Evolutionary conservation across 2,113 vertebrate genomes (phyloP).

Genomic region (Mormoops blainvillei): DNA sequence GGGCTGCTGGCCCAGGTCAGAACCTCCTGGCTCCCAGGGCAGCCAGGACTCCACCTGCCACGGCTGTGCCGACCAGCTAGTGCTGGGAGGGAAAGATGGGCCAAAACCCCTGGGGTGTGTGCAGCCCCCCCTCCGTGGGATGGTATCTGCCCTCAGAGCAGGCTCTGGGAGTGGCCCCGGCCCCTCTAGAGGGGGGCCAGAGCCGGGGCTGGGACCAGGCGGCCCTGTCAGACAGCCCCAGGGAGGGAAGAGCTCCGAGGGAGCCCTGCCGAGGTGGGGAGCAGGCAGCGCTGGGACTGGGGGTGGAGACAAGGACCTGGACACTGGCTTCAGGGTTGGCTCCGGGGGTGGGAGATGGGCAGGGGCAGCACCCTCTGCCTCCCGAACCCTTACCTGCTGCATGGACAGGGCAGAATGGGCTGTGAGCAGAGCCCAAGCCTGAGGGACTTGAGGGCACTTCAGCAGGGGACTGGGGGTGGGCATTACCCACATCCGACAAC

Average conservation of each 20-base stretch:
- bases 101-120: too few relatives aligned
- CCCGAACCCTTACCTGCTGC: neutral
- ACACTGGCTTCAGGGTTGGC: neutral
- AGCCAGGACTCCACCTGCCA: too few relatives aligned
- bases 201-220: neutral
- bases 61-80: too few relatives aligned
- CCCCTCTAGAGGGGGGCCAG: neutral
- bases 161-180: neutral
- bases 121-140: too few relatives aligned
- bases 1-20: too few relatives aligned
- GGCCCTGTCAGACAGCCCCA: fast-evolving
- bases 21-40: too few relatives aligned
- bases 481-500: too few relatives aligned
- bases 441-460: neutral
- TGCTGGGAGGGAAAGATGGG: too few relatives aligned
- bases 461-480: neutral
- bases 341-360: fast-evolving
- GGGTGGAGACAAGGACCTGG: neutral
- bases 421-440: neutral
- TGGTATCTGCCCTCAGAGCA: too few relatives aligned
- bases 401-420: neutral
- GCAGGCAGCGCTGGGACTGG: fast-evolving
- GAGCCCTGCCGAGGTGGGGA: fast-evolving
- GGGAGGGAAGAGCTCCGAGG: neutral
- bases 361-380: neutral